Evolutionary conservation across 1,140 invertebrate genomes (phyloP).

Genomic region (Drosophila tristis): DNA sequence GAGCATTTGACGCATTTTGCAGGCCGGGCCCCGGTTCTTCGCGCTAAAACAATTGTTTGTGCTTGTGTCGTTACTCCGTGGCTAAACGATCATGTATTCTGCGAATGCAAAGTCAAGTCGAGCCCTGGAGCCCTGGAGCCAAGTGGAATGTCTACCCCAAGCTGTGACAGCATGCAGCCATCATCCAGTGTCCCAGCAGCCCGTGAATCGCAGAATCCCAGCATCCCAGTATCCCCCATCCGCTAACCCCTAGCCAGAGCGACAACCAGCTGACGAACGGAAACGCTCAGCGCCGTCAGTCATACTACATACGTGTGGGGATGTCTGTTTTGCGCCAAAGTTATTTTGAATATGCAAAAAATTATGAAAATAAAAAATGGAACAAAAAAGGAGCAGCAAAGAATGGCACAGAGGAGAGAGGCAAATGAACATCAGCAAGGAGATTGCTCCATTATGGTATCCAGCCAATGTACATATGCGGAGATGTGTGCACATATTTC

Average conservation of each 20-base stretch:
- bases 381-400: conserved; percentile 2
- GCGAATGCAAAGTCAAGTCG: conserved; percentile 48
- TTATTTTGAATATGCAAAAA: conserved; percentile 82
- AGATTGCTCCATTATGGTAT: conserved; percentile 68
- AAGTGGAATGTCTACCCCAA: conserved; percentile 66
- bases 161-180: conserved; percentile 59
- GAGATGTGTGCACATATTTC: conserved; percentile 15
- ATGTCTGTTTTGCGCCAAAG: conserved; percentile 52
- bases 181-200: conserved; percentile 11
- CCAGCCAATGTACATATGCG: neutral
- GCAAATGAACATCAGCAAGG: conserved; percentile 35
- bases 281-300: conserved; percentile 72
- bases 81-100: conserved; percentile 55
- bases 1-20: conserved; percentile 61
- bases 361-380: conserved; percentile 49
- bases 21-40: conserved; percentile 73
- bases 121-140: conserved; percentile 2
- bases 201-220: conserved; percentile 1
- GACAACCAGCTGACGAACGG: conserved; percentile 75
- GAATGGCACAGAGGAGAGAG: conserved; percentile 4
- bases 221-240: conserved; percentile 29
- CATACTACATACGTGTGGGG: conserved; percentile 37
- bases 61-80: conserved; percentile 25
- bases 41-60: conserved; percentile 77
- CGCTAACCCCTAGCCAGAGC: conserved; percentile 10